phyloP scores from a whole-genome alignment of 2,888 invertebrate species.

The Cryptocephalus moraei region DNA sequence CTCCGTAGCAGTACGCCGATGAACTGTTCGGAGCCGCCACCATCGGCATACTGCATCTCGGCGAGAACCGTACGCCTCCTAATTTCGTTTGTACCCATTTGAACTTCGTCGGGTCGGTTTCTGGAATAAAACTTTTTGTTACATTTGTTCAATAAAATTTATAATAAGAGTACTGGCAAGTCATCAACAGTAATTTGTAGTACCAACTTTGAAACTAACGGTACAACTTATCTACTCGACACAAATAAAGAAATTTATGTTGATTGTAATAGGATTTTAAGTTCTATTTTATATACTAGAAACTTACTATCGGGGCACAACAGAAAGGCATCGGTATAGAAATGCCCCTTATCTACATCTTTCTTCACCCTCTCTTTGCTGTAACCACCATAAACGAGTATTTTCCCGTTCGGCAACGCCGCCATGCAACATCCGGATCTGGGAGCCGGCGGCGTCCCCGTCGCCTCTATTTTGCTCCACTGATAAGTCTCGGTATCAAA shows the following conservation, averaged over 20 bases:
- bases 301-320: slow-evolving; percentile 53
- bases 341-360: slow-evolving; percentile 61
- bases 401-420: slow-evolving; percentile 50
- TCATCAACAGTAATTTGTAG: neutral
- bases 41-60: slow-evolving; percentile 60
- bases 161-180: too few species aligned
- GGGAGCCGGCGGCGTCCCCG: slow-evolving; percentile 60
- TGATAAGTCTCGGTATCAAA: slow-evolving; percentile 71
- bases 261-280: neutral
- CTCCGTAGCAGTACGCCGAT: slow-evolving; percentile 75
- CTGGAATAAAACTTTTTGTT: slow-evolving; percentile 33
- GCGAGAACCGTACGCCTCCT: slow-evolving; percentile 51
- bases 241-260: neutral
- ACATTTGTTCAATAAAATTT: too few species aligned
- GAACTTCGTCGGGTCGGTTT: slow-evolving; percentile 55
- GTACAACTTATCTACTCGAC: too few species aligned
- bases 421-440: slow-evolving; percentile 74
- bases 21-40: slow-evolving; percentile 48
- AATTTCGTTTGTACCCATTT: slow-evolving; percentile 62
- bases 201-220: too few species aligned
- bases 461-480: slow-evolving; percentile 64
- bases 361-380: slow-evolving; percentile 63
- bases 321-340: slow-evolving; percentile 61
- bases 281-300: neutral
- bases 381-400: slow-evolving; percentile 69